phyloP scores from a whole-genome alignment of 2,888 invertebrate genomes.

The Rosalia funebris region DNA sequence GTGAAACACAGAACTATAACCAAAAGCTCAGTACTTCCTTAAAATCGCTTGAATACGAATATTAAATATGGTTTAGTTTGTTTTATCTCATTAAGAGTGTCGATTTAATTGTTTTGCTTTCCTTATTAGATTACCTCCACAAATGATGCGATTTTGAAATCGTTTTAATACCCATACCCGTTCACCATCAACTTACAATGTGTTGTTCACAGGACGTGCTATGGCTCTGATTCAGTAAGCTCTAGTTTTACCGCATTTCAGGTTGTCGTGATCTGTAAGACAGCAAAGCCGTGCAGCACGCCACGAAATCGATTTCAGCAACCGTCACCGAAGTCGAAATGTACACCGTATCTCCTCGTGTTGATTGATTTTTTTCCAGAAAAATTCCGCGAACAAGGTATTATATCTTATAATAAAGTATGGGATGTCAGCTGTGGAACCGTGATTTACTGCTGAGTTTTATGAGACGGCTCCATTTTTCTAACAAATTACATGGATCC shows the following conservation, averaged over 20 bases:
- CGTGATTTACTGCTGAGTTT: background rate
- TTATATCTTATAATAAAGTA: constrained; percentile 3
- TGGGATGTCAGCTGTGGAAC: background rate
- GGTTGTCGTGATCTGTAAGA: constrained; percentile 44
- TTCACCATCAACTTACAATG: background rate
- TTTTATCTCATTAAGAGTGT: too few relatives aligned
- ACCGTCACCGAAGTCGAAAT: constrained; percentile 21
- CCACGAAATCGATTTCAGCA: constrained; percentile 45
- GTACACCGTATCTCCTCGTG: constrained; percentile 16
- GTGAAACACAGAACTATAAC: too few relatives aligned
- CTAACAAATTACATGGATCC: background rate
- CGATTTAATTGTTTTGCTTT: too few relatives aligned
- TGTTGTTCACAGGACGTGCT: constrained; percentile 5
- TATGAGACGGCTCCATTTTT: background rate
- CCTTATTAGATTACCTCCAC: too few relatives aligned
- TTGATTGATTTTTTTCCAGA: constrained; percentile 19
- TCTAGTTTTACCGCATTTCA: constrained; percentile 44
- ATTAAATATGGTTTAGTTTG: too few relatives aligned
- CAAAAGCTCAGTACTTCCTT: too few relatives aligned
- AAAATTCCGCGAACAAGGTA: constrained; percentile 1
- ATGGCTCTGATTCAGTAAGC: constrained; percentile 6
- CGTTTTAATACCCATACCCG: too few relatives aligned
- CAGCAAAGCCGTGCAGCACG: constrained; percentile 44
- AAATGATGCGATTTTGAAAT: too few relatives aligned
- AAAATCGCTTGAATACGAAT: too few relatives aligned